Base-by-base conservation (phyloP, 2,888 invertebrate genomes). In the Pinctada fucata region DNA sequence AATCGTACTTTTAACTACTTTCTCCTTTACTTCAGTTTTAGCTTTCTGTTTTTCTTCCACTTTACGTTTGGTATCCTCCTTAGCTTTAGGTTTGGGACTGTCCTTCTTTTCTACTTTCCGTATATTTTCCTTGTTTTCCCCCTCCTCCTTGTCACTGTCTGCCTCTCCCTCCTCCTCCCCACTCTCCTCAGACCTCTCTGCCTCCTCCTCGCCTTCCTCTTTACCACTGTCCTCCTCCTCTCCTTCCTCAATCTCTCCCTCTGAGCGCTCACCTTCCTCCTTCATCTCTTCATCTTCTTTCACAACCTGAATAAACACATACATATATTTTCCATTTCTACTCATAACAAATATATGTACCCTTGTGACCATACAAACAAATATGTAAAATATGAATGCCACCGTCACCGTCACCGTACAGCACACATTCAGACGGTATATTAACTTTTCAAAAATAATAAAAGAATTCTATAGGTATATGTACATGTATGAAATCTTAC, bases 161-260 rank as follows among this genome's bases (percentile, higher is more conserved):
- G 70, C 72, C 47, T 73, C 71, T 75, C 82, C 73, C 45, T 79
- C 68, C 66, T 52, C 71, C 65, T 68, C 73, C 49, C 77, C 81
- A 49, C 82, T 82, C n/a, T 67, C 78, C 16, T 66, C 77, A 4
- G 65, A 64, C 6, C 72, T 66, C 31, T 76, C 73, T n/a, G 69
- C 79, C 31, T 79, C 80, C 8, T 75, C 81, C 50, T 80, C 80
- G 10, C 58, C 78, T 67, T 74, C 72, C 86, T 47, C 83, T 71
- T 58, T 81, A 81, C 52, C 86, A 83, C n/a, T 81, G 83, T 50
- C 58, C 13, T 77, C 83, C 2, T 81, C 80, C 16, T 77, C 83
- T 2, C 81, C 78, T n/a, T 82, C 81, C 52, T 80, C 79, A 6
- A 85, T 85, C 10, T 81, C 79, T 3, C 81, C 83, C 45, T 85